These are phyloP conservation scores for Metopolophium dirhodum DNA, from an alignment of 1,140 invertebrate genomes.

Conservation along the genomic window DNA sequence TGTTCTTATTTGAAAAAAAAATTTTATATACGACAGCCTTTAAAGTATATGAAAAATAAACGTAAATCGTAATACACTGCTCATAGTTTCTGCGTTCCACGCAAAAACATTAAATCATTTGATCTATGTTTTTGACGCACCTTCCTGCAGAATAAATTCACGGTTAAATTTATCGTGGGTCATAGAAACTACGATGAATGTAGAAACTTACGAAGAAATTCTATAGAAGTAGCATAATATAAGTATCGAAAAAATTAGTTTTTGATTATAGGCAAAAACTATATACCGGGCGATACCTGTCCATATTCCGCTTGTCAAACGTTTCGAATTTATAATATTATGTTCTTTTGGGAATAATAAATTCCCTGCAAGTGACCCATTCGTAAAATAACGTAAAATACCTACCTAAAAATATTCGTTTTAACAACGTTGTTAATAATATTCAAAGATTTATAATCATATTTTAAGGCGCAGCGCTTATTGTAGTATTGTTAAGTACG, in stretches of 20 bases:
- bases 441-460: neutral
- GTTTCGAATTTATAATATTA: neutral
- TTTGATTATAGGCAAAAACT: neutral
- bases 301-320: neutral
- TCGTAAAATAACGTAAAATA: neutral
- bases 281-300: no score
- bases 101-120: neutral
- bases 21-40: neutral
- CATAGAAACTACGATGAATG: neutral
- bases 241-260: neutral
- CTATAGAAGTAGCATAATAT: neutral
- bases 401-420: neutral
- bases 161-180: neutral
- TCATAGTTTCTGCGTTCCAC: no score
- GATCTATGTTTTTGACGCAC: neutral
- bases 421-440: neutral
- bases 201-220: neutral
- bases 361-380: neutral
- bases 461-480: neutral
- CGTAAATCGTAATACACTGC: no score
- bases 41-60: neutral
- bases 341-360: no score
- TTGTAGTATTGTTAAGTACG: neutral
- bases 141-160: neutral
- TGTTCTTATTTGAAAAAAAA: neutral